phyloP scores from a whole-genome alignment of 2,888 invertebrate genomes.

The Epistrophella euchroma region DNA sequence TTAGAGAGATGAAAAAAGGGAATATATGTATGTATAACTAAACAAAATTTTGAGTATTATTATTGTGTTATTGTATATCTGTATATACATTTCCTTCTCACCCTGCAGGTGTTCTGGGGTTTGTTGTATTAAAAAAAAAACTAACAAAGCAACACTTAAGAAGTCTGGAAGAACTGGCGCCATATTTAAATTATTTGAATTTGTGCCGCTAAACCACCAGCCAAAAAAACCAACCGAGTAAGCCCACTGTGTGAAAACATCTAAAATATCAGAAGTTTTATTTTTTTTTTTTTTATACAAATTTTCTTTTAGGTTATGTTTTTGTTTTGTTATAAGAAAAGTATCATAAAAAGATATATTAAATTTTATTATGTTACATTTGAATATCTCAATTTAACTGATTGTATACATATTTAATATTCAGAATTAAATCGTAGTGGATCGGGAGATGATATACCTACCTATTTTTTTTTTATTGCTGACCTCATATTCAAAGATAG shows the following conservation, averaged over 20 bases:
- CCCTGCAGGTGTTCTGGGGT: constrained; percentile 66
- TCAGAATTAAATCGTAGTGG: constrained; percentile 21
- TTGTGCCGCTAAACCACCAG: constrained; percentile 8
- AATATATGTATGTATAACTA: constrained; percentile 36
- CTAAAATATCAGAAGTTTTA: background rate
- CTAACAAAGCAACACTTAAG: constrained; percentile 72
- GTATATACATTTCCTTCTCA: constrained; percentile 22
- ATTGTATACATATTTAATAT: constrained; percentile 28
- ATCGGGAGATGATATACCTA: background rate
- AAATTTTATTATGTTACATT: constrained; percentile 38
- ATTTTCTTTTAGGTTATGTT: constrained; percentile 15
- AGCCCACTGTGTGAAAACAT: constrained; percentile 21
- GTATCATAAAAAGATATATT: constrained; percentile 32
- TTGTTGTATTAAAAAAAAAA: constrained; percentile 10
- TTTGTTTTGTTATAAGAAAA: constrained; percentile 16
- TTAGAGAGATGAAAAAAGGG: constrained; percentile 19
- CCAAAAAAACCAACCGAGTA: background rate
- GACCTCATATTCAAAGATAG: constrained; percentile 13
- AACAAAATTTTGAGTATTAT: constrained; percentile 41
- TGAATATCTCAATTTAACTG: constrained; percentile 46
- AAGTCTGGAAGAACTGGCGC: constrained; percentile 71
- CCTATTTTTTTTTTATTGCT: constrained; percentile 7
- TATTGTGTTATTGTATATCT: constrained; percentile 17
- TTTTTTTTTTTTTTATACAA: background rate
- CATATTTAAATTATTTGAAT: constrained; percentile 56